Conservation (phyloP, 2,113 vertebrate species). For the Trichechus manatus region DNA sequence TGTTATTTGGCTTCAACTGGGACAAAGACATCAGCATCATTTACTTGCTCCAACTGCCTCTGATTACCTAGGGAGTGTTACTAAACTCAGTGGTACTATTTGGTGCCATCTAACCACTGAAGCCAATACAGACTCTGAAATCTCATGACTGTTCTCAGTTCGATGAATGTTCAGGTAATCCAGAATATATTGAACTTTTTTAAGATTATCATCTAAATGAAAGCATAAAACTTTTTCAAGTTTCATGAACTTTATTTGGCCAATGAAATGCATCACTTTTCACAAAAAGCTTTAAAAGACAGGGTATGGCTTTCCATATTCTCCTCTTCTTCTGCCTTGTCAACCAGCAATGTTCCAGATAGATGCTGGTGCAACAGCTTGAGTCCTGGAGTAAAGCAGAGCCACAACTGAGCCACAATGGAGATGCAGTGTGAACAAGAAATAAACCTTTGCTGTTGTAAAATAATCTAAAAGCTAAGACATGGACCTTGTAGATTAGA, state of each 20-base stretch:
- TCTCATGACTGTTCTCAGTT: slow-evolving; percentile 9
- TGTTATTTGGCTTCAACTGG: slow-evolving; percentile 69
- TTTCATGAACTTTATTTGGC: neutral
- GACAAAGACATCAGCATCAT: slow-evolving; percentile 49
- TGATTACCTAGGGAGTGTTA: slow-evolving; percentile 43
- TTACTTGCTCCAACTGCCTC: slow-evolving; percentile 60
- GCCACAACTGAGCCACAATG: neutral
- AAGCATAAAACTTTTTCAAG: slow-evolving; percentile 39
- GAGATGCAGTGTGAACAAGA: slow-evolving; percentile 15
- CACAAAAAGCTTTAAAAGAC: slow-evolving; percentile 53
- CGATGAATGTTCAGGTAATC: slow-evolving; percentile 27
- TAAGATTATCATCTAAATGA: slow-evolving; percentile 31
- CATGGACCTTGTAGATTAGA: neutral
- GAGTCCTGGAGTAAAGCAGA: neutral
- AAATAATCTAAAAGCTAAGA: slow-evolving; percentile 63
- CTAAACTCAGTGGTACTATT: neutral
- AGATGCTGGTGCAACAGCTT: slow-evolving; percentile 8
- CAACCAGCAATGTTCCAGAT: neutral
- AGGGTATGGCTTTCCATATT: slow-evolving; percentile 22
- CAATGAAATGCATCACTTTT: slow-evolving; percentile 43
- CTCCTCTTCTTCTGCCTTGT: slow-evolving; percentile 9
- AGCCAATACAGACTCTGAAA: slow-evolving; percentile 43
- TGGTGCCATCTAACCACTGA: slow-evolving; percentile 59
- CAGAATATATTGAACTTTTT: slow-evolving; percentile 1
- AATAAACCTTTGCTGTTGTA: slow-evolving; percentile 21